A percentile compares a stretch with the other conserved stretches of the same genome.
These are phyloP conservation scores for Tetragonisca angustula DNA, from an alignment of 2,888 invertebrate genomes.

Conservation along the genomic window DNA sequence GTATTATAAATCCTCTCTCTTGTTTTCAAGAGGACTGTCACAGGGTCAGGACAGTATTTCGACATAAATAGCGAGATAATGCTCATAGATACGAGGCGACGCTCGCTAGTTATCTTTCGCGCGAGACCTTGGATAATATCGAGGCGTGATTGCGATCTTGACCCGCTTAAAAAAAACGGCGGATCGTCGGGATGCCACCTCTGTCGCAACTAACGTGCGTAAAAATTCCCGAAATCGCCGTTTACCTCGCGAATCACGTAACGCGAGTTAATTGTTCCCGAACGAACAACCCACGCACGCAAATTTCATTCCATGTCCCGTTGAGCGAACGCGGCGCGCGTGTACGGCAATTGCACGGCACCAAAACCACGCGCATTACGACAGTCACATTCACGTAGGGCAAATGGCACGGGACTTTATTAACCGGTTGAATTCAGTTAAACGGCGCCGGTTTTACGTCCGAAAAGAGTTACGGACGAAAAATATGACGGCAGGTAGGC, in stretches of 20 bases:
- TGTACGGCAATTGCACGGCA: neutral
- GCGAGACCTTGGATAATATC: slow-evolving; percentile 63
- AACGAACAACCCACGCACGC: neutral
- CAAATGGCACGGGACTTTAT: neutral
- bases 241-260: neutral
- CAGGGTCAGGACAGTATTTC: slow-evolving; percentile 65
- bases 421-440: slow-evolving; percentile 20
- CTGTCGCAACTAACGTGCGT: too few relatives aligned
- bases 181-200: slow-evolving; percentile 14
- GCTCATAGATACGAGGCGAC: slow-evolving; percentile 73
- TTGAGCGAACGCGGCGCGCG: neutral
- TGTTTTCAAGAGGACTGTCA: slow-evolving; percentile 55
- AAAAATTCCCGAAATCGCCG: neutral
- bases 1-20: neutral
- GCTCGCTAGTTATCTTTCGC: slow-evolving; percentile 72
- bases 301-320: neutral
- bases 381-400: neutral
- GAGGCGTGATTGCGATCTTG: slow-evolving; percentile 51
- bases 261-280: neutral
- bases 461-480: slow-evolving; percentile 5
- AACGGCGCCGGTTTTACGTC: neutral
- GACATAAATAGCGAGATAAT: slow-evolving; percentile 74
- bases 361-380: neutral
- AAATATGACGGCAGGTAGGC: slow-evolving; percentile 1
- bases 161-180: slow-evolving; percentile 25